Base-by-base conservation (phyloP, 2,797 vertebrate genomes). In the Tenualosa thibaudeaui region DNA sequence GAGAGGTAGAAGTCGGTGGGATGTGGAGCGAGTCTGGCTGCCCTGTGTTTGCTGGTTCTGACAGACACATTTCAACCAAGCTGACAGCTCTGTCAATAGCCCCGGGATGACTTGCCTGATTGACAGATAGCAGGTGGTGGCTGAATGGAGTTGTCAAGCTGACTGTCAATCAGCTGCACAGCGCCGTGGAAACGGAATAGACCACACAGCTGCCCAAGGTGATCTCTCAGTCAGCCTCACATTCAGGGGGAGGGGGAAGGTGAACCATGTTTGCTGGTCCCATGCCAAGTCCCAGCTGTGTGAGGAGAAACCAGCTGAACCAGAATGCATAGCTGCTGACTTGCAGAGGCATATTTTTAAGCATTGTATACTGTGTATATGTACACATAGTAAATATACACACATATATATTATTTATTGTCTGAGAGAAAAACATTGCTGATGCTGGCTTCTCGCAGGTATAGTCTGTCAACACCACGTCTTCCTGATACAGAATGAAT, bases 101-200 rank as follows among this genome's bases (percentile, higher is more conserved):
- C 96, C 93, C 94, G 58, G 95, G 96, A 96, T 90, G 91, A 90
- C 89, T 87, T 88, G 90, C 86, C 92, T 95, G 95, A 95, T 95
- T 95, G 95, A 96, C 96, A 97, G 94, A 95, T 93, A 96, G 95
- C 96, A 96, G 97, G 96, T 96, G 96, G 96, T 92, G 94, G 93
- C 95, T 94, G 92, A 95, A 96, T 95, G 95, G 93, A 95, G 96
- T 96, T 96, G 96, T 97, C 96, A 96, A 93, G 91, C 91, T 87
- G 92, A 88, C 93, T 94, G 94, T 91, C 90, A 91, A 92, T 94
- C 94, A 95, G 92, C 94, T 94, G 91, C 90, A 88, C 90, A 90
- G 93, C 93, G 90, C 92, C 87, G 90, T 91, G 93, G 94, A 93
- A 95, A 93, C 93, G 90, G 93, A 90, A 89, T 82, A 90, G 90